These are phyloP conservation scores for Disparrhopalites patrizii DNA, from an alignment of 2,888 invertebrate genomes.

Conservation along the genomic window DNA sequence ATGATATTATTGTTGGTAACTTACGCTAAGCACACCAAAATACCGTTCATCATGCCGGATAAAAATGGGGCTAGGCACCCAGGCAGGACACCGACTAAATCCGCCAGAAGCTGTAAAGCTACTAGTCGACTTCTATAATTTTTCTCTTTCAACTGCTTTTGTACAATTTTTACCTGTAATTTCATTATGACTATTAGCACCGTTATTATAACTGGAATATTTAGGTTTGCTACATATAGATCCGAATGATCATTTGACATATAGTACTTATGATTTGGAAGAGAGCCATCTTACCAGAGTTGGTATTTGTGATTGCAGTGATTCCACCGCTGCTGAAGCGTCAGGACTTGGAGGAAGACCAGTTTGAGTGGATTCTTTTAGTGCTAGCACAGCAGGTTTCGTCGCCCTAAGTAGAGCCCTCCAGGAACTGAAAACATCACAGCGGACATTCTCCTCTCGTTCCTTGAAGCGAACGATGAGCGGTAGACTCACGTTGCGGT, in stretches of 20 bases:
- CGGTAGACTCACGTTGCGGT: constrained; percentile 78
- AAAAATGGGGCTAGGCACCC: constrained; percentile 48
- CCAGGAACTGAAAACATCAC: constrained; percentile 95
- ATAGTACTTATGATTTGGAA: no score
- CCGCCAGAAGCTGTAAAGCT: constrained; percentile 84
- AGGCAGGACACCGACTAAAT: constrained; percentile 82
- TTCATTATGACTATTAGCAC: not conserved
- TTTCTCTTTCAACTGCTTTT: constrained; percentile 78
- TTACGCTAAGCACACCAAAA: constrained; percentile 70
- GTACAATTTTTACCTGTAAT: constrained; percentile 70
- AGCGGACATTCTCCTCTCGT: constrained; percentile 98
- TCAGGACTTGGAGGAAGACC: constrained; percentile 70
- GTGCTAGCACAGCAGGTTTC: constrained; percentile 60
- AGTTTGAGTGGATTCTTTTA: constrained; percentile 60
- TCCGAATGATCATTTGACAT: no score
- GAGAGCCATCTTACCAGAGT: constrained; percentile 43
- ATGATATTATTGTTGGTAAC: no score
- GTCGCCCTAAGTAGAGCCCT: constrained; percentile 89
- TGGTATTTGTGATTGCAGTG: constrained; percentile 46
- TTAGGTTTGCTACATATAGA: no score
- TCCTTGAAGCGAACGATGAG: constrained; percentile 58
- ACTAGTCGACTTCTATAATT: constrained; percentile 86
- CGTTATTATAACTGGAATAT: not conserved
- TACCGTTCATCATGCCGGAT: constrained; percentile 46
- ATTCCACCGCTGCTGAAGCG: constrained; percentile 55